Evolutionary conservation across 1,140 invertebrate genomes (phyloP).

Genomic region (Anagrus nilaparvatae): DNA sequence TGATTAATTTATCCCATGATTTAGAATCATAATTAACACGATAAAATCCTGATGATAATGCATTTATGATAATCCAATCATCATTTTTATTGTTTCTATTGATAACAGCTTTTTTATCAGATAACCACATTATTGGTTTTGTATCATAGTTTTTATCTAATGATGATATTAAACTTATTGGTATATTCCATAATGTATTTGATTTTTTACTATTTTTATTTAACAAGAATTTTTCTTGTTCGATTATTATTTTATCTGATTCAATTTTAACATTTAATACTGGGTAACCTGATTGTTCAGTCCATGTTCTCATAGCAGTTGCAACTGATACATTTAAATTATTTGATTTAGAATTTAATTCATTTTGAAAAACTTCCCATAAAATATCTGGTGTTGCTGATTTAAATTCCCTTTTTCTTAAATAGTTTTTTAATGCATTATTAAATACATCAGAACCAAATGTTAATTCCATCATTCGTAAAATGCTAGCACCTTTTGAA

Average conservation of each 20-base stretch:
- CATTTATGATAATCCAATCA: constrained; percentile 60
- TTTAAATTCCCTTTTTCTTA: constrained; percentile 44
- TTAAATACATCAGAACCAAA: constrained; percentile 57
- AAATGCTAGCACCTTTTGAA: constrained; percentile 54
- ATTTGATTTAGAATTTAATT: constrained; percentile 23
- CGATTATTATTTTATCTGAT: constrained; percentile 30
- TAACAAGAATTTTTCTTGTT: constrained; percentile 45
- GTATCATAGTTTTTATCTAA: constrained; percentile 40
- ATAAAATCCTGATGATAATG: constrained; percentile 61
- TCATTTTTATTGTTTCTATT: constrained; percentile 25
- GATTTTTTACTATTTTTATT: constrained; percentile 18
- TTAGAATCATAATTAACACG: constrained; percentile 65
- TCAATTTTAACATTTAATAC: constrained; percentile 48
- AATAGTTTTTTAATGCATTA: constrained; percentile 46
- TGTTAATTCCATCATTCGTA: constrained; percentile 67
- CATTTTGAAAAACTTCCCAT: constrained; percentile 48
- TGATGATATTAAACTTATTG: constrained; percentile 48
- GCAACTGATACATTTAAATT: constrained; percentile 27
- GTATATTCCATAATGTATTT: constrained; percentile 46
- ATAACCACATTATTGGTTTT: constrained; percentile 40
- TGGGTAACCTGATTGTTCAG: constrained; percentile 63
- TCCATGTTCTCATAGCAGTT: constrained; percentile 59
- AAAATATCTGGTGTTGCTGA: constrained; percentile 50
- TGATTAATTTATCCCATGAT: constrained; percentile 54
- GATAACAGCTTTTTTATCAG: constrained; percentile 20